phyloP scores from a whole-genome alignment of 1,140 invertebrate genomes.

The Grapholita molesta region DNA sequence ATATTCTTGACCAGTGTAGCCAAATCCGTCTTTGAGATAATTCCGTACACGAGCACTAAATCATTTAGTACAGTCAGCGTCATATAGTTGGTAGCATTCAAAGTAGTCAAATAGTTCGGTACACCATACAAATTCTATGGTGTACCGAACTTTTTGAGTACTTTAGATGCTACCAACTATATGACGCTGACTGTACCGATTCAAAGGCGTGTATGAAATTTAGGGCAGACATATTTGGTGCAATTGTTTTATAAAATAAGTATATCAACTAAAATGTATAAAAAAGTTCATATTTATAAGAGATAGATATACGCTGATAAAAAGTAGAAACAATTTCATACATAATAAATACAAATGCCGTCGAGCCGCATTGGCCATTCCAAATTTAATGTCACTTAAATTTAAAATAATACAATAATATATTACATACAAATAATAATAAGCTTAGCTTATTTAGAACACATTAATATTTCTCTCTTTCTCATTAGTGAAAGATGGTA shows the following conservation, averaged over 20 bases:
- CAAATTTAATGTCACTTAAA: neutral
- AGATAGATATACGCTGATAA: neutral
- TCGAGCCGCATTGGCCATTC: neutral
- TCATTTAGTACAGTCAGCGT: too few species aligned
- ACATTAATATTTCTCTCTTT: neutral
- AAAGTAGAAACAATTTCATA: neutral
- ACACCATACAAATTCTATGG: too few species aligned
- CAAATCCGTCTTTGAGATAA: neutral
- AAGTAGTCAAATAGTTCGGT: too few species aligned
- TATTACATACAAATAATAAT: neutral
- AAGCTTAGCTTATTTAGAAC: slow-evolving; percentile 12
- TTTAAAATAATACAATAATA: slow-evolving; percentile 5
- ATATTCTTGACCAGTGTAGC: neutral
- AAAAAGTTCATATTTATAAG: neutral
- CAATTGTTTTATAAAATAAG: too few species aligned
- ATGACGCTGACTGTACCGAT: too few species aligned
- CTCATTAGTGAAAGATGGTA: neutral
- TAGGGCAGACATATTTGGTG: too few species aligned
- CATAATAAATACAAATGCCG: neutral
- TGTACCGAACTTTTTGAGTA: too few species aligned
- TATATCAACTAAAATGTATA: neutral
- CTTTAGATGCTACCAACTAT: too few species aligned
- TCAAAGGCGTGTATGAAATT: too few species aligned
- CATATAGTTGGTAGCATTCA: too few species aligned
- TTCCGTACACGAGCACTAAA: too few species aligned